These are phyloP conservation scores for Leucania comma DNA, from an alignment of 2,888 invertebrate species.

Conservation along the genomic window DNA sequence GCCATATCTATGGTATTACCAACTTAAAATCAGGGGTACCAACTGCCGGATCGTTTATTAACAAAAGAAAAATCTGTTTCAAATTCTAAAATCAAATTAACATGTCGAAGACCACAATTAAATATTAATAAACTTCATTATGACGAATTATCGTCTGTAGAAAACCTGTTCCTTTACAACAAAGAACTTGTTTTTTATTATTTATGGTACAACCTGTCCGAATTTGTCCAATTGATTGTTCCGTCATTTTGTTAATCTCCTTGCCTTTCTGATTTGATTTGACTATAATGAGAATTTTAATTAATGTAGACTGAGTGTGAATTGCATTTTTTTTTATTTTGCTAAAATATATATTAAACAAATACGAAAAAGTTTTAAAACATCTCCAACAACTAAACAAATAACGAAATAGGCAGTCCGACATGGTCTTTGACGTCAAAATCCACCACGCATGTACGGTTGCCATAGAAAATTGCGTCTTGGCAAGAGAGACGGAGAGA, in stretches of 20 bases:
- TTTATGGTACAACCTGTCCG: not conserved
- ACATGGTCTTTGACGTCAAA: too few relatives aligned
- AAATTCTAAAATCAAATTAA: slow-evolving; percentile 19
- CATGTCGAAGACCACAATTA: slow-evolving; percentile 25
- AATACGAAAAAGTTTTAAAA: too few relatives aligned
- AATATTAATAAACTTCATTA: slow-evolving; percentile 22
- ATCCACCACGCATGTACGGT: too few relatives aligned
- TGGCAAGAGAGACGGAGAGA: too few relatives aligned
- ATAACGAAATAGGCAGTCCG: too few relatives aligned
- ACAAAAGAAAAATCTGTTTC: slow-evolving; percentile 6
- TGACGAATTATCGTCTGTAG: not conserved
- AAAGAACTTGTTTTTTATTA: slow-evolving; percentile 34
- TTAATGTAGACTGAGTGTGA: not conserved
- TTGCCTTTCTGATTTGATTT: slow-evolving; percentile 16
- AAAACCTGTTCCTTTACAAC: slow-evolving; percentile 33
- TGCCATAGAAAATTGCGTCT: too few relatives aligned
- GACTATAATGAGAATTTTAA: slow-evolving; percentile 18
- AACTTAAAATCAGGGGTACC: not conserved
- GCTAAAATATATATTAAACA: too few relatives aligned
- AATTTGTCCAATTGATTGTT: slow-evolving; percentile 25
- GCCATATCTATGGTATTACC: not conserved
- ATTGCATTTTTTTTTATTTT: too few relatives aligned
- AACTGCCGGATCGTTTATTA: not conserved
- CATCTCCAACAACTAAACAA: too few relatives aligned
- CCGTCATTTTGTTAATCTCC: slow-evolving; percentile 21